Evolutionary conservation across 1,140 invertebrate genomes (phyloP), one percentile per base, ranked within the genome.

Genomic region (Neodiprion lecontei): DNA sequence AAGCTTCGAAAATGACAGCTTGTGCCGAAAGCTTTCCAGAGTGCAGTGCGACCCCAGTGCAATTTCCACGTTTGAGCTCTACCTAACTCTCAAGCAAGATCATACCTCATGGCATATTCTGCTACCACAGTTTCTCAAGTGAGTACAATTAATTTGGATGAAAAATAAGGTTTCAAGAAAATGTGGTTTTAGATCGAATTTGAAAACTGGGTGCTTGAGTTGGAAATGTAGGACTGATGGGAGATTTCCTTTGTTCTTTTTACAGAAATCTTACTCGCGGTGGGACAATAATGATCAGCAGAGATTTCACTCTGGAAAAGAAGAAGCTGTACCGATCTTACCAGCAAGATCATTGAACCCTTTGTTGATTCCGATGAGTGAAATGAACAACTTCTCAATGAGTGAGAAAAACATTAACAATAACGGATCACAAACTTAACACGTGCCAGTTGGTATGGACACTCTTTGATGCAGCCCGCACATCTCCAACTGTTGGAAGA

Each of bases 41-140:
- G 91, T 97, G 86, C 94, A 95, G 83, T 94, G 95, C 80, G 95
- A 97, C 88, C 93, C 93, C 50, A 91, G 91, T 80, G 95, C 94
- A 10, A 93, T 96, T 50, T 93, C 95, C 28, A 97, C 96, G 28
- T 96, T 96, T 82, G 95, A 96, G 87, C 89, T 96, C 75, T 94
- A 94, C 85, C 88, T 96, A 48, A 96, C 95, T 17, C 89, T 97
- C 48, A 95, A 94, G 86, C 95, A 96, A 84, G 93, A 94, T 81
- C 90, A 91, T 50, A 93, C 92, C 74, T 92, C 94, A 77, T 97
- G 95, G 95, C 94, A 94, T 76, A 93, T 92, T 77, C 88, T 95
- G 78, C 89, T 96, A 86, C 95, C 94, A 82, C 94, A 95, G 85
- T 95, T 96, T 87, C 90, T 95, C 88, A 95, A 95, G 94, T 95